These are phyloP conservation scores for Siniperca chuatsi DNA, from an alignment of 2,113 vertebrate genomes.

Conservation along the genomic window DNA sequence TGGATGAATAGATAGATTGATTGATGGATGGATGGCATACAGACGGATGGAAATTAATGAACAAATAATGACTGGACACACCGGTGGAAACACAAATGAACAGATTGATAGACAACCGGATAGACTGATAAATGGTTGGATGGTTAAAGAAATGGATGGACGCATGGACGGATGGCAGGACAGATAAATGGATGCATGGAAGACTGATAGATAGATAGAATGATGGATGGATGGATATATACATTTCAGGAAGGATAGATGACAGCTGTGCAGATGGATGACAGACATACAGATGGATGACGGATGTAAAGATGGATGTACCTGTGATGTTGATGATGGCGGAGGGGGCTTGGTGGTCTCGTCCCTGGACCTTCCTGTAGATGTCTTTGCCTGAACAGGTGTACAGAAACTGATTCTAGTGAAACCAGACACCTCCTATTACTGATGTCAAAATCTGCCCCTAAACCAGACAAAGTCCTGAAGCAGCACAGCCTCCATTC, in stretches of 20 bases:
- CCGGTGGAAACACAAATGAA: too few species aligned
- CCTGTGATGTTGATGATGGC: slow-evolving; percentile 64
- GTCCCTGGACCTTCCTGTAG: slow-evolving; percentile 77
- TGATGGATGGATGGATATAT: too few species aligned
- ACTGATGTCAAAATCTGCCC: neutral
- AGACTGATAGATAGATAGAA: too few species aligned
- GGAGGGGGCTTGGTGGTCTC: slow-evolving; percentile 40
- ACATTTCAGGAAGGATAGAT: too few species aligned
- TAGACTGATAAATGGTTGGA: neutral
- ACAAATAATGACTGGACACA: too few species aligned
- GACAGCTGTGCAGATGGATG: too few species aligned
- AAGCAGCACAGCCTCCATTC: neutral
- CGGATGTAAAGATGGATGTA: slow-evolving; percentile 6
- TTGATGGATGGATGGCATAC: too few species aligned
- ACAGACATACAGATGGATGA: too few species aligned
- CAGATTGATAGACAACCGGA: too few species aligned
- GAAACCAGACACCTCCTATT: neutral
- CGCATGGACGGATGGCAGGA: neutral
- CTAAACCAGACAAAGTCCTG: neutral
- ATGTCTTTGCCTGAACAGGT: slow-evolving; percentile 68
- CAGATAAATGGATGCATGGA: neutral
- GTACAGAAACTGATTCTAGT: slow-evolving; percentile 22
- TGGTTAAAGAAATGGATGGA: too few species aligned
- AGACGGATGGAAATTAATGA: too few species aligned
- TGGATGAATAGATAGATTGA: neutral